Evolutionary conservation across 2,797 vertebrate genomes (phyloP), one percentile per base, ranked within the genome.

Genomic region (Babyrousa celebensis): DNA sequence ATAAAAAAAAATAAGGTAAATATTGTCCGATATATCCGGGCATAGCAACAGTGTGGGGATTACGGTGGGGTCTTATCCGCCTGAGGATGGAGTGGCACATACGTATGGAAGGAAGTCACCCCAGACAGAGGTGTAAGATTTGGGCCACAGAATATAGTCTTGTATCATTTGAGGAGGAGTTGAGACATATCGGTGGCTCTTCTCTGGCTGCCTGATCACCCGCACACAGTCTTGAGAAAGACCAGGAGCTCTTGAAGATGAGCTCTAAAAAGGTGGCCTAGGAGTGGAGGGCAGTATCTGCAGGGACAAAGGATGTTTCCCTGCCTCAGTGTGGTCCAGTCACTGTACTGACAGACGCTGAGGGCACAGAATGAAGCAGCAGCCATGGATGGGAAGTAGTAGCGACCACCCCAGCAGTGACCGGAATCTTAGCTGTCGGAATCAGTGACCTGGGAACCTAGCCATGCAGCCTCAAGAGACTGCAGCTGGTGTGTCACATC

Each of bases 401-500:
- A 20, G 18, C 29, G 48, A 8, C 4, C 10, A 32, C 29, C 17
- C 21, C n/a, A 29, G 12, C 1, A 14, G 43, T 29, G 9, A 85
- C 21, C 23, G 15, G 62, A 48, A 52, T 29, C 20, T 20, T 36
- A 4, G 27, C 18, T 56, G 23, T 18, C 20, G 77, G 54, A 21
- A 14, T 78, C 85, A 54, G 78, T 48, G 87, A 72, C 63, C 68
- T n/a, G 48, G 16, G 21, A 14, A 40, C 54, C 36, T n/a, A 27
- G 58, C 12, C 62, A 48, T 20, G 12, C 0, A 71, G 40, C 36
- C 16, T 72, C 48, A n/a, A 20, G 15, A 12, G 4, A 52, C 17
- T 43, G 10, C 8, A 29, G 29, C 0, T 43, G 29, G 8, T 11
- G 0, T 27, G 40, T 75, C 11, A 21, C 18, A 2, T 3, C 17